These are phyloP conservation scores for Galago senegalensis DNA, from an alignment of 2,797 vertebrate species.

Conservation along the genomic window DNA sequence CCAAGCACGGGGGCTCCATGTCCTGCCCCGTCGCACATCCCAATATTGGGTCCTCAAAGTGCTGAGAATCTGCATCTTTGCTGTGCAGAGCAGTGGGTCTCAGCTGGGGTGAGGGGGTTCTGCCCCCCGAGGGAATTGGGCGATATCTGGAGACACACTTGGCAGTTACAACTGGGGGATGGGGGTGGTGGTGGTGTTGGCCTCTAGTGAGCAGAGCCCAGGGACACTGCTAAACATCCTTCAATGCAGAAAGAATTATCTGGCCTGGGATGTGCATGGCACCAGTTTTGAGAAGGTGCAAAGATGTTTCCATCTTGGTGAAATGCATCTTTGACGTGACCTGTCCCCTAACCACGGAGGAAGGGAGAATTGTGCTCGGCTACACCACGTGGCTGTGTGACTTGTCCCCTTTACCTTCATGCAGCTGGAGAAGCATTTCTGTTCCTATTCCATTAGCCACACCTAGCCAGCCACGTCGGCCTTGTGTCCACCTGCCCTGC, in stretches of 20 bases:
- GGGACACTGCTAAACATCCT: too few species aligned
- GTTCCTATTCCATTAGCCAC: not conserved
- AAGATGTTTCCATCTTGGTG: not conserved
- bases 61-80: accelerated
- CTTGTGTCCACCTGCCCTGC: not conserved
- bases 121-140: not conserved
- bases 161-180: not conserved
- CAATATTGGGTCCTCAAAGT: accelerated
- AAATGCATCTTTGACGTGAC: accelerated
- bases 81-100: not conserved
- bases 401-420: not conserved
- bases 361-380: not conserved
- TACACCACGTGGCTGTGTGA: not conserved
- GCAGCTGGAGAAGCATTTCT: not conserved
- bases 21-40: too few species aligned
- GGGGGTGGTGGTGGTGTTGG: too few species aligned
- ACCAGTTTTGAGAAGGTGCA: not conserved
- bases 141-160: not conserved
- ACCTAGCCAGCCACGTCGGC: not conserved
- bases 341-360: not conserved
- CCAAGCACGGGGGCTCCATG: accelerated
- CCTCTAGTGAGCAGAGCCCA: not conserved
- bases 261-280: accelerated
- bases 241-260: not conserved
- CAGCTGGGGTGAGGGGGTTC: not conserved